Percentiles rank a stretch among this genome's conserved stretches.
These are phyloP conservation scores for Myotis lucifugus DNA, from an alignment of 2,113 vertebrate genomes.

Conservation along the genomic window DNA sequence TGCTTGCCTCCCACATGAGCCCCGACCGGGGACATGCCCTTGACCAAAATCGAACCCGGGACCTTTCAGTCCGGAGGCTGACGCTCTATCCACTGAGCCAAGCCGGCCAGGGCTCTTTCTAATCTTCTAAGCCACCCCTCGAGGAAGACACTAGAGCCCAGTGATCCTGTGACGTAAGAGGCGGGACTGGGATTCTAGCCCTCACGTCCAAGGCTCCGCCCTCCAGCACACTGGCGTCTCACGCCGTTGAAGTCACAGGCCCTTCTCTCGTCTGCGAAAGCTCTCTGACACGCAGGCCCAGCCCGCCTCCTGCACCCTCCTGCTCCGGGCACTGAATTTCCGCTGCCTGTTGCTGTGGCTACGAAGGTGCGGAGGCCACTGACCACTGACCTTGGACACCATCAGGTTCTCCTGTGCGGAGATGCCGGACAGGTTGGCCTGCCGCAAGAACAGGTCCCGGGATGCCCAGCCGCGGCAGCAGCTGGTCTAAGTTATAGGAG, in stretches of 20 bases:
- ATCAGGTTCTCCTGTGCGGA: not conserved
- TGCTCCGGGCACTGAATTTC: rapidly evolving
- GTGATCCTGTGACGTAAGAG: not conserved
- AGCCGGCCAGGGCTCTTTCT: no score
- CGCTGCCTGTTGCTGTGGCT: not conserved
- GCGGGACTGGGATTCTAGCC: no score
- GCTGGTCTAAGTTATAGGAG: not conserved
- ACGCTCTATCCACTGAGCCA: no score
- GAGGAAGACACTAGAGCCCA: not conserved
- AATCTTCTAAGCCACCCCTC: not conserved
- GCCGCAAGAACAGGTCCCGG: not conserved
- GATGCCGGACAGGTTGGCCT: not conserved
- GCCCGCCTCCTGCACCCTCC: no score
- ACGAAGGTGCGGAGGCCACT: rapidly evolving
- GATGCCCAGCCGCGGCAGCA: slow-evolving; percentile 51
- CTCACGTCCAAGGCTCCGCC: not conserved
- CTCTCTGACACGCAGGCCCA: rapidly evolving
- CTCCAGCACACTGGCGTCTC: rapidly evolving
- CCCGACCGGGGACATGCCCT: no score
- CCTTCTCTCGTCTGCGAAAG: rapidly evolving
- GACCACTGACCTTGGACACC: slow-evolving; percentile 29
- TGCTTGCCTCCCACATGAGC: no score
- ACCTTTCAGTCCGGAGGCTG: no score
- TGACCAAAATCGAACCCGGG: no score
- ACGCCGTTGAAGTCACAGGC: rapidly evolving